These are phyloP conservation scores for Tanaodytes sp. DNA, from an alignment of 2,888 invertebrate genomes.

Conservation along the genomic window DNA sequence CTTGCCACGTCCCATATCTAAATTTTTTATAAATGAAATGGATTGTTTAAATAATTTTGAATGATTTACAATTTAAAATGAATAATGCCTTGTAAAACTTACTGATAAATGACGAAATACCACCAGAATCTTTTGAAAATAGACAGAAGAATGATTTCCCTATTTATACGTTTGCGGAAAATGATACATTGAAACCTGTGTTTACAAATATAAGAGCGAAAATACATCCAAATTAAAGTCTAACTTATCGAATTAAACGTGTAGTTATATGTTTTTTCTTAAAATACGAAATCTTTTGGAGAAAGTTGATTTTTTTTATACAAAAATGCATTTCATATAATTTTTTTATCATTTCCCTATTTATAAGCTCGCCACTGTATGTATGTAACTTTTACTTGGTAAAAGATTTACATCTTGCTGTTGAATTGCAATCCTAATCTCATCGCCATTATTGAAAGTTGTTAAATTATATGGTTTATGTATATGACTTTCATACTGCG, in stretches of 20 bases:
- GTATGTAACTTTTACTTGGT: too few species aligned
- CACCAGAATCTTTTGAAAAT: background rate
- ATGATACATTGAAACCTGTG: background rate
- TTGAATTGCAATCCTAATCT: too few species aligned
- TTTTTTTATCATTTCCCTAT: background rate
- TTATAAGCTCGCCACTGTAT: too few species aligned
- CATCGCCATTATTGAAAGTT: too few species aligned
- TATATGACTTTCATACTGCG: too few species aligned
- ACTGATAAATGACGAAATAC: background rate
- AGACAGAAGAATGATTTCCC: constrained; percentile 9
- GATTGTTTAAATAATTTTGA: background rate
- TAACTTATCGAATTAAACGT: background rate
- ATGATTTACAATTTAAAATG: constrained; percentile 1
- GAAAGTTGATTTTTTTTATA: background rate
- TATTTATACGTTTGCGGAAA: constrained; percentile 5
- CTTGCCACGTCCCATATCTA: constrained; percentile 17
- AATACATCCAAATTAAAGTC: background rate
- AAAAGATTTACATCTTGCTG: too few species aligned
- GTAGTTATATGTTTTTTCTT: background rate
- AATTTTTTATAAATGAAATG: constrained; percentile 1
- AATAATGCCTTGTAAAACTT: constrained; percentile 1
- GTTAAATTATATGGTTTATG: too few species aligned
- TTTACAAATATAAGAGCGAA: constrained; percentile 2
- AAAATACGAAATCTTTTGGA: background rate
- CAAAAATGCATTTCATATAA: background rate